Base-by-base conservation (phyloP, 2,113 vertebrate genomes). In the Cromileptes altivelis region DNA sequence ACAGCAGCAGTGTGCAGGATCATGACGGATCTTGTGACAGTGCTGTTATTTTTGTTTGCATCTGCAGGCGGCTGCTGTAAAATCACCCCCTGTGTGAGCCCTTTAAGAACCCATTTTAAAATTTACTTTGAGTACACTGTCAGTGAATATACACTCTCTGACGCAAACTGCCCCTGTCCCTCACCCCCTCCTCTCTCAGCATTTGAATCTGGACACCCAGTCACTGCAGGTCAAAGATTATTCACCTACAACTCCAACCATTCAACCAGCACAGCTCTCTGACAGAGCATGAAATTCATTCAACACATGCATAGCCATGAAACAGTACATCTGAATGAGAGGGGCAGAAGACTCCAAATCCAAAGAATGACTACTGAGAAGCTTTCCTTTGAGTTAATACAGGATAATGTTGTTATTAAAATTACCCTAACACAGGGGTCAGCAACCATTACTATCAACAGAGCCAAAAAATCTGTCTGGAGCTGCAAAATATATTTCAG, bases 61-160 rank as follows among this genome's bases (percentile, higher is more conserved):
- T 40, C 77, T 74, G 68, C 33, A 70, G 53, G 74, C 75, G 17
- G 17, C 52, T 78, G 30, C 58, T 80, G 52, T 77, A 70, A 71
- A 72, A 57, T 83, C 73, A 9, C 76, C 76, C 62, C 53, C 72
- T 61, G 45, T 58, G 60, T 75, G 73, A 88, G 64, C 27, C 64
- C 69, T 76, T 76, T 79, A 71, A 30, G 61, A 50, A 13, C 19
- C 53, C 19, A 10, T 76, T 71, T 37, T 77, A 56, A 86, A 74
- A 68, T 83, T 82, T 65, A 55, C 18, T 12, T 53, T 6, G 19
- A 69, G n/a, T 27, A 58, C 1, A 13, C 7, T 75, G 65, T 17
- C 30, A 15, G 21, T 42, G 78, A 70, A 47, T 17, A 25, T 14
- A 21, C 1, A 42, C 50, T 55, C 14, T 80, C 11, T 80, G 65